Evolutionary conservation across 1,140 invertebrate species (phyloP), one percentile per base, ranked within the genome.

Genomic region (Andrena cerasifolii): DNA sequence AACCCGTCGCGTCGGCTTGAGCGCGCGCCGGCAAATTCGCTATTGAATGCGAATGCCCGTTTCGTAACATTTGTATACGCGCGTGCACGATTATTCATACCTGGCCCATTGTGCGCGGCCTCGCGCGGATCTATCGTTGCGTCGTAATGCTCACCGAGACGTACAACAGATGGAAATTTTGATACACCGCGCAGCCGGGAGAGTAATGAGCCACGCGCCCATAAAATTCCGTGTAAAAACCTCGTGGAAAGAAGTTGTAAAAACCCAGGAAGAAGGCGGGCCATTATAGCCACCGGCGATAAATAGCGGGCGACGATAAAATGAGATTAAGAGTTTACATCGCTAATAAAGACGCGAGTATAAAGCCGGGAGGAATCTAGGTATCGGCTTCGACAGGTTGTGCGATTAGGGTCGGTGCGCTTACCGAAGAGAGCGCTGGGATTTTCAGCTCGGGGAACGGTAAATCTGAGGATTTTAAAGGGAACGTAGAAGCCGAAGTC

Each of bases 1-100:
- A 65, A 72, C 80, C 62, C 63, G 68, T 62, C 58, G 70, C 36
- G 78, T 72, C n/a, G n/a, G n/a, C n/a, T n/a, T 5, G 63, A 82
- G 63, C 63, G 62, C 72, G 26, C 40, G 54, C 21, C 47, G 54
- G 72, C 36, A 67, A 83, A 83, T 62, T 79, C 76, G 78, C 65
- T 54, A 83, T 83, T 83, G 56, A 83, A 83, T 70, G 76, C 70
- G 70, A 83, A 75, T 71, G 65, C 63, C 58, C 72, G 70, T 83
- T 83, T 83, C 80, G 80, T 79, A 83, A 79, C 70, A 73, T 79
- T 83, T 66, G 76, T 70, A 54, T 62, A 45, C 45, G 53, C 47
- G 24, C 66, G 72, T 56, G 61, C 26, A 67, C 82, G 58, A 83
- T 83, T 83, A 83, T 83, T 83, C 80, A 79, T 79, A 49, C 40